Evolutionary conservation across 2,888 invertebrate species (phyloP), one percentile per base, ranked within the genome.

Genomic region (Scaptomyza flava): DNA sequence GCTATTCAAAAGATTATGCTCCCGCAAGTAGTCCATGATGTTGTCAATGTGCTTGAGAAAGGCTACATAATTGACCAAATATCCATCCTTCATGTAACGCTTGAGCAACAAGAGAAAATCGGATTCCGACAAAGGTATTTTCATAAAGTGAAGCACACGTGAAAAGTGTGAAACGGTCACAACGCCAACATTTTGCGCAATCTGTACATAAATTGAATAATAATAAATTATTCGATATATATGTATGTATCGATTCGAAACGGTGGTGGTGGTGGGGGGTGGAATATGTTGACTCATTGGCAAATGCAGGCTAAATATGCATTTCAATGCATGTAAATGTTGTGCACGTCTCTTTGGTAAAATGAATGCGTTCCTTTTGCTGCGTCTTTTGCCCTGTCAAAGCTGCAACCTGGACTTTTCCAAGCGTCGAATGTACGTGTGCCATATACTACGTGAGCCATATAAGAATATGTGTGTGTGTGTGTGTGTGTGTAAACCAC

Each of bases 161-260:
- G 95, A 94, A 89, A 96, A 96, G 91, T 96, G 96, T 0, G 95
- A 93, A 27, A 96, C 94, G 0, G 96, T 96, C 20, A 96, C 95
- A 2, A 95, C 94, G 5, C 96, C 96, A 69, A 93, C 93, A 90
- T 95, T 95, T 91, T 95, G 95, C 0, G 96, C 94, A 33, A 96
- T 94, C 96, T 96, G 86, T 2, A 48, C 38, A 43, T 7, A 23
- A 46, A 33, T 51, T 51, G 36, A 38, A 38, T 27, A 14, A 38
- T 11, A 51, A 51, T 36, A 41, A 51, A 14, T 51, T 36, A 34
- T 11, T 3, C 7, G 27, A 14, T n/a, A 23, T 43, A 27, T 27
- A 27, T 6, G 4, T 6, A 12, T 20, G 27, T 27, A 45, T 45
- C 3, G 23, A 12, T 43, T 6, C 20, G 43, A 12, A 7, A n/a